A percentile compares a stretch with the other conserved stretches of the same genome.
Evolutionary conservation across 2,888 invertebrate species (phyloP).

Genomic region (Lycia hirtaria): DNA sequence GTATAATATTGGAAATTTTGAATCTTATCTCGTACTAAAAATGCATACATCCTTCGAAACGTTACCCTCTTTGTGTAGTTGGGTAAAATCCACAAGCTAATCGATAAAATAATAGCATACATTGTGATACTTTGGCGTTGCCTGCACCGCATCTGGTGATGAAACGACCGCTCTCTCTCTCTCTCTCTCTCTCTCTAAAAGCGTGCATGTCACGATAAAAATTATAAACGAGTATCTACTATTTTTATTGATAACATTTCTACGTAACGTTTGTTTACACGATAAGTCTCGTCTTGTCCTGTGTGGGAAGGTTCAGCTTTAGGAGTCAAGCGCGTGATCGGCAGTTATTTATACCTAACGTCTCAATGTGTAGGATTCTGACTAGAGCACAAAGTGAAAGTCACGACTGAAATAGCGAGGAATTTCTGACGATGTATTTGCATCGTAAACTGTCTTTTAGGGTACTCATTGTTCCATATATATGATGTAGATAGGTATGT

Average conservation of each 20-base stretch:
- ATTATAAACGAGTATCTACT: no score
- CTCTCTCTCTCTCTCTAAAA: slow-evolving; percentile 3
- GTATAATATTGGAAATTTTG: no score
- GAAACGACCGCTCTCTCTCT: background rate
- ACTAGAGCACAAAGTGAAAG: slow-evolving; percentile 62
- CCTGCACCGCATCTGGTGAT: background rate
- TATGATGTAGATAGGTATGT: background rate
- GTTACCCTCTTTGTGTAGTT: no score
- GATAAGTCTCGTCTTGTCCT: slow-evolving; percentile 28
- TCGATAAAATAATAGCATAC: no score
- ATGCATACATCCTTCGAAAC: no score
- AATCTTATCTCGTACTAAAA: no score
- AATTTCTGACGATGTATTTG: slow-evolving; percentile 22
- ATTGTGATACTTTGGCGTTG: no score
- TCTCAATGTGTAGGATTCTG: slow-evolving; percentile 55
- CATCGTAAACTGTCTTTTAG: slow-evolving; percentile 23
- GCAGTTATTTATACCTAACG: slow-evolving; percentile 52
- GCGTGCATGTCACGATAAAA: slow-evolving; percentile 7
- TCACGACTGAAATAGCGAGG: slow-evolving; percentile 48
- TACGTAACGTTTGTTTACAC: slow-evolving; percentile 17
- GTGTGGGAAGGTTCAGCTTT: slow-evolving; percentile 41
- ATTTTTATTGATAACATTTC: slow-evolving; percentile 12
- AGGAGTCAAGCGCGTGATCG: slow-evolving; percentile 56
- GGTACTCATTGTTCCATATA: slow-evolving; percentile 13
- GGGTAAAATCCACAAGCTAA: no score